Evolutionary conservation across 2,888 invertebrate genomes (phyloP).

Genomic region (Cataglyphis cursor): DNA sequence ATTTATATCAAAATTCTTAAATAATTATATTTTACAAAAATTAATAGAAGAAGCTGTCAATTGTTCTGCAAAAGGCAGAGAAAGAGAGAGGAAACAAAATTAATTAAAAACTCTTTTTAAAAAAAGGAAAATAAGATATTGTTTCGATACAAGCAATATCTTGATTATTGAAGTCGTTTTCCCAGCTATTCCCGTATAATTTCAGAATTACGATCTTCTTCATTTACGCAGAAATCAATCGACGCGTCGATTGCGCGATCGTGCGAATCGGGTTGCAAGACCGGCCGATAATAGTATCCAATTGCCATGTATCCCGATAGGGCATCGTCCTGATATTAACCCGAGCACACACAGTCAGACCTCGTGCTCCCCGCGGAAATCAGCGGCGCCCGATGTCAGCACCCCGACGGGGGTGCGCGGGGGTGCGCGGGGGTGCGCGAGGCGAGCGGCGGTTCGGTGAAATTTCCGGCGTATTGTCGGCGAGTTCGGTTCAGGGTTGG

Average conservation of each 20-base stretch:
- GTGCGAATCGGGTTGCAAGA: conserved; percentile 17
- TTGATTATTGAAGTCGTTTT: background rate
- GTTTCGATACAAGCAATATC: background rate
- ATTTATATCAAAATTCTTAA: background rate
- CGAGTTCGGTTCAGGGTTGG: conserved; percentile 68
- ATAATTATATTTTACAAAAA: background rate
- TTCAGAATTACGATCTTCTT: background rate
- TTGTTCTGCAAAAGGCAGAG: background rate
- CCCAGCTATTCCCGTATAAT: background rate
- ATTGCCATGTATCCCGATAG: conserved; percentile 48
- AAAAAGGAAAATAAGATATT: background rate
- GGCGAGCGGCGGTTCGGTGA: conserved; percentile 76
- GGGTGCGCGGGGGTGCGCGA: conserved; percentile 47
- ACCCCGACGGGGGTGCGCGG: background rate
- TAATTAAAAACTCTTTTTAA: background rate
- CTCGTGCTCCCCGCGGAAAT: conserved; percentile 81
- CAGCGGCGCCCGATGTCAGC: conserved; percentile 77
- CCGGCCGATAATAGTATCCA: conserved; percentile 39
- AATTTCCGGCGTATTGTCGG: conserved; percentile 82
- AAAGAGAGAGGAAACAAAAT: background rate
- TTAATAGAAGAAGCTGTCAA: background rate
- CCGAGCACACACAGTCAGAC: conserved; percentile 28
- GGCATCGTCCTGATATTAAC: conserved; percentile 51
- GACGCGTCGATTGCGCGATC: conserved; percentile 29
- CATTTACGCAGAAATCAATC: background rate